These are phyloP conservation scores for Mechanitis mazaeus DNA, from an alignment of 2,888 invertebrate genomes.

Conservation along the genomic window DNA sequence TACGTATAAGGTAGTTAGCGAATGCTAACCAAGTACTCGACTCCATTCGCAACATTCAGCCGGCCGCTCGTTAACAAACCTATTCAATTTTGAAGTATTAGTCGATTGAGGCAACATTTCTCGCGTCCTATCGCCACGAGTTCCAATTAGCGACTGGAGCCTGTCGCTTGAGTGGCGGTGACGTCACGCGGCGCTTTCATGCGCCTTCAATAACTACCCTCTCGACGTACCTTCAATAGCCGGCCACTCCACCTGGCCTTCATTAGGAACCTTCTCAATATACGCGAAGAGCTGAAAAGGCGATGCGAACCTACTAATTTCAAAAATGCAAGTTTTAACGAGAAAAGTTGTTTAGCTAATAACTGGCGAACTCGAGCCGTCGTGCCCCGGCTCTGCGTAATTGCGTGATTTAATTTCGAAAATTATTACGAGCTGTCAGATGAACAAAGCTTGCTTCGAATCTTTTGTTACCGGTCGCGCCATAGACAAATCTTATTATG, in stretches of 20 bases:
- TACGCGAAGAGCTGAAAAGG: slow-evolving; percentile 58
- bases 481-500: slow-evolving; percentile 77
- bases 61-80: slow-evolving; percentile 73
- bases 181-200: slow-evolving; percentile 73
- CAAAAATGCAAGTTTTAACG: slow-evolving; percentile 64
- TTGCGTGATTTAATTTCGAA: slow-evolving; percentile 54
- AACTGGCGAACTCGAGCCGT: slow-evolving; percentile 39
- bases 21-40: slow-evolving; percentile 53
- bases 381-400: slow-evolving; percentile 34
- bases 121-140: slow-evolving; percentile 71
- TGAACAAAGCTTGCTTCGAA: slow-evolving; percentile 58
- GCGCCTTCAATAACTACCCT: slow-evolving; percentile 74
- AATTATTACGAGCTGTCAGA: slow-evolving; percentile 63
- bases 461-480: slow-evolving; percentile 69
- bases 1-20: slow-evolving; percentile 42
- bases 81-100: slow-evolving; percentile 73
- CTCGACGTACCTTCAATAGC: slow-evolving; percentile 72
- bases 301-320: slow-evolving; percentile 57
- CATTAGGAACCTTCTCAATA: slow-evolving; percentile 69
- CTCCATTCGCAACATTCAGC: slow-evolving; percentile 62
- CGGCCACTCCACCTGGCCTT: slow-evolving; percentile 72
- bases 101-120: slow-evolving; percentile 72
- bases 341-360: slow-evolving; percentile 69
- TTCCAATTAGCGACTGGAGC: slow-evolving; percentile 75
- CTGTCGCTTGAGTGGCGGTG: slow-evolving; percentile 69